phyloP scores from a whole-genome alignment of 2,888 invertebrate genomes.

The Machimus atricapillus region DNA sequence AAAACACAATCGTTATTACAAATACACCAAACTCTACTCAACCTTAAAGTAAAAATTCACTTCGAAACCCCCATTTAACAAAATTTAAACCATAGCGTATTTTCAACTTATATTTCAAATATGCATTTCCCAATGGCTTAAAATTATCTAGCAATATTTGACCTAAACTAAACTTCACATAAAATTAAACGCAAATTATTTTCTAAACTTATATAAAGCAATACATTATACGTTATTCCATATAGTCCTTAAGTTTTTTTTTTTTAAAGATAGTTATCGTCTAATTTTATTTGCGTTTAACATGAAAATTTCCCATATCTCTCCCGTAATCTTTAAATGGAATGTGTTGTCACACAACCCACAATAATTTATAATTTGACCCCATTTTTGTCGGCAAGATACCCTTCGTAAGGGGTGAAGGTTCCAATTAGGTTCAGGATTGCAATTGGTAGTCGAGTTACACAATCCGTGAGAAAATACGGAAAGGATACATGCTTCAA shows the following conservation, averaged over 20 bases:
- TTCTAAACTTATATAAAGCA: not conserved
- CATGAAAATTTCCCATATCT: not conserved
- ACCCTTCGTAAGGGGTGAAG: not conserved
- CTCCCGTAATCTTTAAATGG: not conserved
- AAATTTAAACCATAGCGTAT: too few relatives aligned
- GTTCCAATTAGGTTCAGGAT: not conserved
- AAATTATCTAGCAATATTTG: too few relatives aligned
- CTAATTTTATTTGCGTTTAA: not conserved
- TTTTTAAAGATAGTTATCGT: not conserved
- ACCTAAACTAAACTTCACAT: too few relatives aligned
- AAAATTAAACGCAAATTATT: not conserved
- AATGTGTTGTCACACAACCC: not conserved
- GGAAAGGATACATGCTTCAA: not conserved
- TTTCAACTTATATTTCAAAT: too few relatives aligned
- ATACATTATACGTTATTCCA: not conserved
- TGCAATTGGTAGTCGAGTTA: not conserved
- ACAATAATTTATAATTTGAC: not conserved
- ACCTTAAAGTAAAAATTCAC: too few relatives aligned
- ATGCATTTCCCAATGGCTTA: too few relatives aligned
- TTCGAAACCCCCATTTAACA: too few relatives aligned
- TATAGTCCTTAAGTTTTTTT: not conserved
- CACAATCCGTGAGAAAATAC: not conserved
- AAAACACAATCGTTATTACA: too few relatives aligned
- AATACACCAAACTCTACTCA: too few relatives aligned
- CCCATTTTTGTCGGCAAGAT: not conserved